Evolutionary conservation across 2,888 invertebrate species (phyloP).

Genomic region (Sesia apiformis): DNA sequence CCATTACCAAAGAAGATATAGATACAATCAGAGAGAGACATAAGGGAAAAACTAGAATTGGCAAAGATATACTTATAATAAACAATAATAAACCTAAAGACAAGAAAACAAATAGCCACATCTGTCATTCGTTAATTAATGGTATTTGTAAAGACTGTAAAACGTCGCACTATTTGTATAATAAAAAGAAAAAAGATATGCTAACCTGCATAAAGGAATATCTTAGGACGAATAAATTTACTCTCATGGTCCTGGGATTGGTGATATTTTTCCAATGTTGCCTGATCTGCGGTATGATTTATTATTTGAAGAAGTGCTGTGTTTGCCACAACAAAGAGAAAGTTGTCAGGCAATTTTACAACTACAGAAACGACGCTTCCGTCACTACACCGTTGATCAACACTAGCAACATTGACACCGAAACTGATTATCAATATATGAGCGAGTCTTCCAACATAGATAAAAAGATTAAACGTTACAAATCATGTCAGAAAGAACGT

Average conservation of each 20-base stretch:
- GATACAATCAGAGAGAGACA: conserved; percentile 29
- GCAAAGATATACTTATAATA: conserved; percentile 35
- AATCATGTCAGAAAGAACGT: conserved; percentile 46
- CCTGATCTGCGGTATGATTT: conserved; percentile 39
- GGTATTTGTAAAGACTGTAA: neutral
- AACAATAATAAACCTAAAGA: conserved; percentile 10
- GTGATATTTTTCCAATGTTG: conserved; percentile 39
- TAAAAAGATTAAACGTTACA: conserved; percentile 51
- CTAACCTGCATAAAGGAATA: neutral
- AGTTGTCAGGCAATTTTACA: conserved; percentile 38
- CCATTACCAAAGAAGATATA: conserved; percentile 32
- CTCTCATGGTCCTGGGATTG: conserved; percentile 21
- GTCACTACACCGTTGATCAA: conserved; percentile 54
- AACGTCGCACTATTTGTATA: neutral
- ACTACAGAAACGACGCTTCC: conserved; percentile 48
- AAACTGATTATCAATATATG: conserved; percentile 39
- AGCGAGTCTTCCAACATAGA: conserved; percentile 44
- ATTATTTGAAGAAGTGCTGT: conserved; percentile 28
- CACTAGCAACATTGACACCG: conserved; percentile 48
- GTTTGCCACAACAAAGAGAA: conserved; percentile 24
- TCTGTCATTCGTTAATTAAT: neutral
- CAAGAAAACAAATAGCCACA: neutral
- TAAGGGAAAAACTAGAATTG: conserved; percentile 13
- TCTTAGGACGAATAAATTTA: conserved; percentile 2
- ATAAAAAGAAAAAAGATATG: neutral